Percentiles rank a stretch among this genome's conserved stretches.
Evolutionary conservation across 2,797 vertebrate species (phyloP).

Genomic region (Zenarchopterus dispar): DNA sequence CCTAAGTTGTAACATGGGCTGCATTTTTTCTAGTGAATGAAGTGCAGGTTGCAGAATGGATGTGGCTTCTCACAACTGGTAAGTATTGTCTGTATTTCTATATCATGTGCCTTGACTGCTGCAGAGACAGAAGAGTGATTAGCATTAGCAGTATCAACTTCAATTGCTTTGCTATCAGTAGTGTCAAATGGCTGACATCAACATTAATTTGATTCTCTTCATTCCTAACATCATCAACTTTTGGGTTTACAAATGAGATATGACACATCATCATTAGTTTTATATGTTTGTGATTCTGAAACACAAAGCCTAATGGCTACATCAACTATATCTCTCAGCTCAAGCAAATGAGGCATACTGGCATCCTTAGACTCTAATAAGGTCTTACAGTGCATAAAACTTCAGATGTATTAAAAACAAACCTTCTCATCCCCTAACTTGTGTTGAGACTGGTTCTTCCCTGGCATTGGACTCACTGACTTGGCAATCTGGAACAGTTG

Average conservation of each 20-base stretch:
- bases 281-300: background rate
- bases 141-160: background rate
- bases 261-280: background rate
- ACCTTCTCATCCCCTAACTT: too few species aligned
- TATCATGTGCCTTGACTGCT: too few species aligned
- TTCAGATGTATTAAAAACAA: too few species aligned
- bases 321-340: constrained; percentile 16
- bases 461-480: too few species aligned
- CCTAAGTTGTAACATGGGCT: background rate
- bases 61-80: constrained; percentile 12
- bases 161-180: background rate
- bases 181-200: background rate
- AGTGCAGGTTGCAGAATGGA: background rate
- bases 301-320: background rate
- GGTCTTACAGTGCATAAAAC: too few species aligned
- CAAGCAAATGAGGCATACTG: constrained; percentile 25
- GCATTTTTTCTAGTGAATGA: background rate
- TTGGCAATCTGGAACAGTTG: too few species aligned
- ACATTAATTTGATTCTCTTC: too few species aligned
- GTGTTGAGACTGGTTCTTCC: too few species aligned
- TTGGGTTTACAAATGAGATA: background rate
- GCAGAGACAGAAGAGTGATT: background rate
- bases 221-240: background rate
- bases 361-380: background rate
- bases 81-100: constrained; percentile 17